These are phyloP conservation scores for Alexandromys fortis DNA, from an alignment of 2,113 vertebrate species.

Conservation along the genomic window DNA sequence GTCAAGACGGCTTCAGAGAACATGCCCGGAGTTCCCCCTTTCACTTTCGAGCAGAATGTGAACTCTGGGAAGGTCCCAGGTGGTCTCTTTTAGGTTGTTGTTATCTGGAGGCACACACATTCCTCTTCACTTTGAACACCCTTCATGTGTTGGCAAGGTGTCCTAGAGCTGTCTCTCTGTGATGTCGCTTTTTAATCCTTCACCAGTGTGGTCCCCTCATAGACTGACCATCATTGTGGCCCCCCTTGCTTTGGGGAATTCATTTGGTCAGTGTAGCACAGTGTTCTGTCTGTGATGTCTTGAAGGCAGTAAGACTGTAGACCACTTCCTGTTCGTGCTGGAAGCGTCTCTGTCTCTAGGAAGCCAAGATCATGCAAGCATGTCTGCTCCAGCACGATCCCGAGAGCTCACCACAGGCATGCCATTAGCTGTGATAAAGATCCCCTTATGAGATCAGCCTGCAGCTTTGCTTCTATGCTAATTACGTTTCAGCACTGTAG, in stretches of 20 bases:
- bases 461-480: not conserved
- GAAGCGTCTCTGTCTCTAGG: not conserved
- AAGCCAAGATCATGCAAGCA: not conserved
- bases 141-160: not conserved
- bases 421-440: not conserved
- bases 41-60: not conserved
- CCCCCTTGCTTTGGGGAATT: not conserved
- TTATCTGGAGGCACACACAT: not conserved
- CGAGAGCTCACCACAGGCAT: not conserved
- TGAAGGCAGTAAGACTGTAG: not conserved
- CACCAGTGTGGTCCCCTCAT: not conserved
- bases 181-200: not conserved
- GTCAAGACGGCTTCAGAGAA: not conserved
- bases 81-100: not conserved
- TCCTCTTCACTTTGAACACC: not conserved
- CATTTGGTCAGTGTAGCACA: not conserved
- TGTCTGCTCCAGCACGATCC: rapidly evolving
- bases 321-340: rapidly evolving
- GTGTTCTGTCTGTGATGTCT: not conserved
- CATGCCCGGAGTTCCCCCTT: not conserved
- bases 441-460: not conserved
- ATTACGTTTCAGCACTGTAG: not conserved
- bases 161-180: not conserved
- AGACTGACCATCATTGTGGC: not conserved
- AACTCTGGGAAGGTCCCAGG: not conserved